These are phyloP conservation scores for Premnoplex brunnescens DNA, from an alignment of 2,797 vertebrate species.

Conservation along the genomic window DNA sequence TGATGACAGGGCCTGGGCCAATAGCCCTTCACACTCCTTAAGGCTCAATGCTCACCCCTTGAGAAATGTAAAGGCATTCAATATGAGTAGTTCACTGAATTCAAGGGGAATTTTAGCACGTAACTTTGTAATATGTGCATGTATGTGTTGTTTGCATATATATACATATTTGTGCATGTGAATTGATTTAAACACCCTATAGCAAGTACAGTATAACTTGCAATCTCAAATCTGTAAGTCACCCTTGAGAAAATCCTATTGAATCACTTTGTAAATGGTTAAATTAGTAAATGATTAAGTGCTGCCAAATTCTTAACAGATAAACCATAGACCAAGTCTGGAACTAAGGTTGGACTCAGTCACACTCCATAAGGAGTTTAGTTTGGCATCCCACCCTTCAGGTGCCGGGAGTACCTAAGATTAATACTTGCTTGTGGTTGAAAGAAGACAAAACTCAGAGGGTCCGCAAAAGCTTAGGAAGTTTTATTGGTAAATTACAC, in stretches of 20 bases:
- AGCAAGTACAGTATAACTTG: background rate
- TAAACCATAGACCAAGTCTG: background rate
- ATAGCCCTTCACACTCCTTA: background rate
- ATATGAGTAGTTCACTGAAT: background rate
- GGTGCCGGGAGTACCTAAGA: background rate
- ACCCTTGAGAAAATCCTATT: background rate
- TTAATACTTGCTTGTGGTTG: background rate
- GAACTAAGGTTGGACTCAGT: background rate
- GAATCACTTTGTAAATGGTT: background rate
- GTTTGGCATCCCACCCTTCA: too few species aligned
- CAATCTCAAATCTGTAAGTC: background rate
- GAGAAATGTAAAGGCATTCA: background rate
- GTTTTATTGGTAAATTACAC: background rate
- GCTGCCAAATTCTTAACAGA: background rate
- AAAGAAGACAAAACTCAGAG: background rate
- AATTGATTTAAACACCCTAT: background rate
- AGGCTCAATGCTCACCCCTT: background rate
- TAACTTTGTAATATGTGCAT: fast-evolving
- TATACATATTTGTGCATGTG: background rate
- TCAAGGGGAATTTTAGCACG: background rate
- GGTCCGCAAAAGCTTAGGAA: background rate
- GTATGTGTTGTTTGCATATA: background rate
- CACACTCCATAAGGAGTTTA: background rate
- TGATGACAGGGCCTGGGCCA: background rate
- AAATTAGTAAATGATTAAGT: background rate